phyloP scores from a whole-genome alignment of 2,888 invertebrate genomes.

The Lymantria dispar region DNA sequence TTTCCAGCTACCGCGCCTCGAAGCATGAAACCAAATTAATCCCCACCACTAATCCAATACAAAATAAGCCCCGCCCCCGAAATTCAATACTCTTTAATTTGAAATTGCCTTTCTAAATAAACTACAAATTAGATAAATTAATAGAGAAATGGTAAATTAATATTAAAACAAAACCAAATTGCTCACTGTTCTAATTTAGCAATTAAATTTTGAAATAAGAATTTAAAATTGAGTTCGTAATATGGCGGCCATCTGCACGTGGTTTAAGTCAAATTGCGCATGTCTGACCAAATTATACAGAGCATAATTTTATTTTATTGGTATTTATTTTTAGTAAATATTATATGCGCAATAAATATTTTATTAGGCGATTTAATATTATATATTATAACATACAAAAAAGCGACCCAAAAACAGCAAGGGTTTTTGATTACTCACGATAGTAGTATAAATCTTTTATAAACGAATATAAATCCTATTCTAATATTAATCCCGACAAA shows the following conservation, averaged over 20 bases:
- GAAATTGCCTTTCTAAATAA: neutral
- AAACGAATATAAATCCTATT: too few relatives aligned
- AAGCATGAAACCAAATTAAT: slow-evolving; percentile 54
- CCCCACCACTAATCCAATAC: slow-evolving; percentile 28
- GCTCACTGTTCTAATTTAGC: neutral
- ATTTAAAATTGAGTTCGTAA: slow-evolving; percentile 16
- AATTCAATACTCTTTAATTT: slow-evolving; percentile 14
- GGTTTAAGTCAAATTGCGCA: slow-evolving; percentile 38
- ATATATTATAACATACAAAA: too few relatives aligned
- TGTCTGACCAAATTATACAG: slow-evolving; percentile 26
- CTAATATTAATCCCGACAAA: too few relatives aligned
- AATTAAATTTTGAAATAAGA: neutral
- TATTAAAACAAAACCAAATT: neutral
- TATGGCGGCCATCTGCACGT: slow-evolving; percentile 23
- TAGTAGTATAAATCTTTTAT: too few relatives aligned
- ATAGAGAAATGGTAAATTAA: neutral
- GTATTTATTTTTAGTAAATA: neutral
- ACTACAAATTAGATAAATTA: neutral
- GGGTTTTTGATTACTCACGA: too few relatives aligned
- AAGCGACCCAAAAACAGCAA: too few relatives aligned
- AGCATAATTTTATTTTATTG: slow-evolving; percentile 12
- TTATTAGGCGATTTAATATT: too few relatives aligned
- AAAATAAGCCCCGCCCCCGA: slow-evolving; percentile 34
- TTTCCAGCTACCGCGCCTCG: slow-evolving; percentile 38
- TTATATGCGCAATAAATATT: too few relatives aligned